Percentiles rank a stretch among this genome's conserved stretches.
phyloP scores from a whole-genome alignment of 2,797 vertebrate genomes.

The Bufotes viridis region DNA sequence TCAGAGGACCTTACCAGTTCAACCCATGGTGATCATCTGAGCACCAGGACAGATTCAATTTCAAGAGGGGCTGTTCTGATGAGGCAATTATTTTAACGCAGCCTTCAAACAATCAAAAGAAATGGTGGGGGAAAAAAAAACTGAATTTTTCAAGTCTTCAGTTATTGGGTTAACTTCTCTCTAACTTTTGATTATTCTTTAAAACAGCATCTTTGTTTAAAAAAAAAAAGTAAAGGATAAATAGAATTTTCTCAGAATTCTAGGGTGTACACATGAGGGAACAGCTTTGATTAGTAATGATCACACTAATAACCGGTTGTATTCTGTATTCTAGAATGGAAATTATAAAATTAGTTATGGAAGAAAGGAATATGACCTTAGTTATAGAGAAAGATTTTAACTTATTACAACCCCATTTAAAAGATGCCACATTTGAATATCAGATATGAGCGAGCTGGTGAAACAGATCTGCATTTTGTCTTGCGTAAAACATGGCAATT shows the following conservation, averaged over 20 bases:
- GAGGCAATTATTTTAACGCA: not conserved
- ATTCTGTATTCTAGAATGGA: not conserved
- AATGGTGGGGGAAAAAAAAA: no score
- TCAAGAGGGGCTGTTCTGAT: not conserved
- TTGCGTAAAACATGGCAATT: constrained; percentile 33
- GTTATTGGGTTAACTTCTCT: not conserved
- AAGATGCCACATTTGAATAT: not conserved
- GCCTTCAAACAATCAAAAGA: no score
- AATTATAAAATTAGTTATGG: not conserved
- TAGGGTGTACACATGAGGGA: not conserved
- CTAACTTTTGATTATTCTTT: not conserved
- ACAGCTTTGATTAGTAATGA: not conserved
- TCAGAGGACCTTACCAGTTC: not conserved
- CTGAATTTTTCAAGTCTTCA: no score
- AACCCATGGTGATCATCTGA: not conserved
- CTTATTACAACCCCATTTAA: not conserved
- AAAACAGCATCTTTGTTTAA: not conserved
- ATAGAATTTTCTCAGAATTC: not conserved
- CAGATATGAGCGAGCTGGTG: not conserved
- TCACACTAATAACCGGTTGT: not conserved
- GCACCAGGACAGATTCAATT: not conserved
- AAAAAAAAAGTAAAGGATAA: constrained; percentile 1
- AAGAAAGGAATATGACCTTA: not conserved
- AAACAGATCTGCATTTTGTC: constrained; percentile 29
- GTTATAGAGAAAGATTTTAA: not conserved